phyloP scores from a whole-genome alignment of 2,797 vertebrate genomes.

The Trichosurus vulpecula region DNA sequence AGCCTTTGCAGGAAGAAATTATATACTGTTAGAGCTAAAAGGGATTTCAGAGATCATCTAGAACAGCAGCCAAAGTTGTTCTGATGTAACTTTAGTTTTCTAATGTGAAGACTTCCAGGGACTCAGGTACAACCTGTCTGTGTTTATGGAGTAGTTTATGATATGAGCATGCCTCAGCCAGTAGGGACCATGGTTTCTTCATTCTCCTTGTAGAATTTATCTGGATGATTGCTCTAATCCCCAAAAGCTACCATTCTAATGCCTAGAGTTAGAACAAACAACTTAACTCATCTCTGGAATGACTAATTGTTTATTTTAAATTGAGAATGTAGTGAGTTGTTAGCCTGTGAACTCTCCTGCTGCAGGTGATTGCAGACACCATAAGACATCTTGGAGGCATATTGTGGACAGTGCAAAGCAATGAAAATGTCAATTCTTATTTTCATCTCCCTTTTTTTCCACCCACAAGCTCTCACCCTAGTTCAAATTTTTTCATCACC shows the following conservation, averaged over 20 bases:
- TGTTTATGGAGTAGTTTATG: not conserved
- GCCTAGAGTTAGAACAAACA: not conserved
- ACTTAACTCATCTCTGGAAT: not conserved
- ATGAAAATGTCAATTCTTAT: not conserved
- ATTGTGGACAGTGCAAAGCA: not conserved
- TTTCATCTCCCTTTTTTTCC: not conserved
- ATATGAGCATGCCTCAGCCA: not conserved
- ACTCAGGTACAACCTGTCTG: not conserved
- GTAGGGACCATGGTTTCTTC: not conserved
- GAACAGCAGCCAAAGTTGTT: not conserved
- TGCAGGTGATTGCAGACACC: not conserved
- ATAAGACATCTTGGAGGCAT: not conserved
- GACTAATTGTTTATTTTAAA: not conserved
- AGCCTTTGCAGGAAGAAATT: not conserved
- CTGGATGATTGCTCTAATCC: not conserved
- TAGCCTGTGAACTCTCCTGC: not conserved
- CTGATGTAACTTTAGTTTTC: not conserved
- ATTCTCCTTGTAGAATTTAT: not conserved
- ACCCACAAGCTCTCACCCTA: not conserved
- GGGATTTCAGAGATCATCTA: not conserved
- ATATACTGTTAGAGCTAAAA: not conserved
- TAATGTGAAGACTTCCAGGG: not conserved
- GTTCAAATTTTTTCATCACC: not conserved
- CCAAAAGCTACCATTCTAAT: not conserved
- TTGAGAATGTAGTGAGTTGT: not conserved